phyloP scores from a whole-genome alignment of 1,140 invertebrate species.

The Drosophila willistoni region DNA sequence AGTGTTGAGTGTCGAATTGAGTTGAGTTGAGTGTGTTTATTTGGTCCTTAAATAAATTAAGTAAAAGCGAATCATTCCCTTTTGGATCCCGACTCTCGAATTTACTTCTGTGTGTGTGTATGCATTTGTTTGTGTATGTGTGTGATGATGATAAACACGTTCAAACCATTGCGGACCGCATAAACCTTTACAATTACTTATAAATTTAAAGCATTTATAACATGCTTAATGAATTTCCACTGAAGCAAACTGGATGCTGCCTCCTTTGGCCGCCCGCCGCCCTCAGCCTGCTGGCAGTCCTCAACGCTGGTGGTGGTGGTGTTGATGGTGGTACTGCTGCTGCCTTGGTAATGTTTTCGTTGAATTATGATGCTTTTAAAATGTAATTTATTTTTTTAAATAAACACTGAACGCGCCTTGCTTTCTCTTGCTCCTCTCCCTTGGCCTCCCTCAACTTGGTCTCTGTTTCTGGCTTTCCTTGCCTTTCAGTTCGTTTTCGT shows the following conservation, averaged over 20 bases:
- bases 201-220: slow-evolving; percentile 78
- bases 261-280: not conserved
- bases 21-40: slow-evolving; percentile 41
- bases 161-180: slow-evolving; percentile 66
- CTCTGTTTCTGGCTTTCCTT: not conserved
- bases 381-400: slow-evolving; percentile 80
- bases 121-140: slow-evolving; percentile 5
- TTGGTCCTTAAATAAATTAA: slow-evolving; percentile 73
- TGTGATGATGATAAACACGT: slow-evolving; percentile 69
- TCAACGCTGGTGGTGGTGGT: slow-evolving; percentile 14
- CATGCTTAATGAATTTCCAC: slow-evolving; percentile 78
- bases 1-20: not conserved
- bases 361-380: slow-evolving; percentile 81
- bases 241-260: slow-evolving; percentile 40
- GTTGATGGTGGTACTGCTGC: slow-evolving; percentile 16
- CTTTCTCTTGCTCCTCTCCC: slow-evolving; percentile 22
- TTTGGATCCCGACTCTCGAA: not conserved
- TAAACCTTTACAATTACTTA: slow-evolving; percentile 80
- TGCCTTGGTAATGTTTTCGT: slow-evolving; percentile 72
- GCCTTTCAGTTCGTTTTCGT: not conserved
- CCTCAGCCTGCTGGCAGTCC: slow-evolving; percentile 20
- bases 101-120: slow-evolving; percentile 31
- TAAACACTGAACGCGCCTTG: slow-evolving; percentile 62
- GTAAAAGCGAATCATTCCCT: slow-evolving; percentile 23
- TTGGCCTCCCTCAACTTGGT: not conserved